These are phyloP conservation scores for Lampris megalopsis DNA, from an alignment of 2,113 vertebrate genomes.

Conservation along the genomic window DNA sequence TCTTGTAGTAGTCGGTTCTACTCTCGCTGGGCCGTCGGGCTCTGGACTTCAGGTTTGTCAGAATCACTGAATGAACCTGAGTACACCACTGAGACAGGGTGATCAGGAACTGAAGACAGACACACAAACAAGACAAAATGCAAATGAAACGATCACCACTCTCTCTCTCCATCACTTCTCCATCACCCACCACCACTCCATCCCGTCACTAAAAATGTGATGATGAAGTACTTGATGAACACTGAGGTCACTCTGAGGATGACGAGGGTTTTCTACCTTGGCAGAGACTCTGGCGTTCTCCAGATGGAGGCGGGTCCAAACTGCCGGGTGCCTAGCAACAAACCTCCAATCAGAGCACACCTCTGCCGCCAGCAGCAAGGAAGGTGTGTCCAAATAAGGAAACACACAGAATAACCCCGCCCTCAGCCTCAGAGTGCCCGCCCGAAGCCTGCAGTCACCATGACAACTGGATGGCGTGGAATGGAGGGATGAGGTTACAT, in stretches of 20 bases:
- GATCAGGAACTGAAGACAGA: slow-evolving; percentile 85
- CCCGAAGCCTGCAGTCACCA: slow-evolving; percentile 85
- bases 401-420: slow-evolving; percentile 92
- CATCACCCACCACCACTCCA: no score
- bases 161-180: no score
- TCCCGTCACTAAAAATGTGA: no score
- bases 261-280: slow-evolving; percentile 47
- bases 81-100: slow-evolving; percentile 95
- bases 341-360: slow-evolving; percentile 92
- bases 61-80: slow-evolving; percentile 90
- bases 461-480: slow-evolving; percentile 57
- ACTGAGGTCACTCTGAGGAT: neutral
- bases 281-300: slow-evolving; percentile 86
- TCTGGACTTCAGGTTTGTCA: slow-evolving; percentile 91
- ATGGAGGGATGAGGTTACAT: slow-evolving; percentile 29
- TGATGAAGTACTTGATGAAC: neutral
- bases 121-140: slow-evolving; percentile 16
- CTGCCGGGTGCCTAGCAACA: slow-evolving; percentile 90
- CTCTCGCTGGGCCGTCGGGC: slow-evolving; percentile 87
- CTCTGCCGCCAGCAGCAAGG: slow-evolving; percentile 87
- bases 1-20: slow-evolving; percentile 90
- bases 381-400: slow-evolving; percentile 90
- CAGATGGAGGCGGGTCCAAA: slow-evolving; percentile 91
- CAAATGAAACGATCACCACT: no score
- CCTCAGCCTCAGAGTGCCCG: slow-evolving; percentile 87